These are phyloP conservation scores for Mythimna lalbum DNA, from an alignment of 2,888 invertebrate species.

Conservation along the genomic window DNA sequence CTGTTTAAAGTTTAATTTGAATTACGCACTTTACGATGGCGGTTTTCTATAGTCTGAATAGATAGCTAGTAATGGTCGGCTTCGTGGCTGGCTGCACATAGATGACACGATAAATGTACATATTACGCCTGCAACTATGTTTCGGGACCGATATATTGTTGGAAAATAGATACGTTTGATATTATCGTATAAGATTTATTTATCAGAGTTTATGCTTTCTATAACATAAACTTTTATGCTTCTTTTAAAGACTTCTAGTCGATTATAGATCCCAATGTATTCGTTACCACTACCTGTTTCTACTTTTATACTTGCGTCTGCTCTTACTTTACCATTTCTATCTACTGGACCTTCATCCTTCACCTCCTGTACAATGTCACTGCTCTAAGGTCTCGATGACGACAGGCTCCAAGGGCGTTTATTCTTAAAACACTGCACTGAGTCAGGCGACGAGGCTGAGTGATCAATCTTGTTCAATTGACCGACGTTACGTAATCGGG, in stretches of 20 bases:
- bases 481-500: conserved; percentile 77
- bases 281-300: background rate
- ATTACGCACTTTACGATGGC: conserved; percentile 63
- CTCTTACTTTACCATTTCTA: background rate
- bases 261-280: background rate
- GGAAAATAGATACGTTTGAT: conserved; percentile 38
- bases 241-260: background rate
- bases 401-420: conserved; percentile 66
- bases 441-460: conserved; percentile 79
- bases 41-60: conserved; percentile 62
- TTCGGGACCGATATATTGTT: conserved; percentile 45
- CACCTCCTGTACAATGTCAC: conserved; percentile 33
- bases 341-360: background rate
- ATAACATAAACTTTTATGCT: background rate
- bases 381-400: conserved; percentile 56
- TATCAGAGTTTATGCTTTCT: background rate
- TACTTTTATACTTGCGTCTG: background rate
- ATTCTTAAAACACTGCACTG: conserved; percentile 70
- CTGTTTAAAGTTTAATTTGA: conserved; percentile 65
- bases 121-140: conserved; percentile 56
- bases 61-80: conserved; percentile 59
- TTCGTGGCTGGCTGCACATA: conserved; percentile 56
- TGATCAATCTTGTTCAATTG: conserved; percentile 86
- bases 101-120: conserved; percentile 62
- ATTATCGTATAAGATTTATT: conserved; percentile 24